Percentiles rank a stretch among this genome's conserved stretches.
Conservation (phyloP, 1,140 invertebrate species). For the Ganaspis sp. region DNA sequence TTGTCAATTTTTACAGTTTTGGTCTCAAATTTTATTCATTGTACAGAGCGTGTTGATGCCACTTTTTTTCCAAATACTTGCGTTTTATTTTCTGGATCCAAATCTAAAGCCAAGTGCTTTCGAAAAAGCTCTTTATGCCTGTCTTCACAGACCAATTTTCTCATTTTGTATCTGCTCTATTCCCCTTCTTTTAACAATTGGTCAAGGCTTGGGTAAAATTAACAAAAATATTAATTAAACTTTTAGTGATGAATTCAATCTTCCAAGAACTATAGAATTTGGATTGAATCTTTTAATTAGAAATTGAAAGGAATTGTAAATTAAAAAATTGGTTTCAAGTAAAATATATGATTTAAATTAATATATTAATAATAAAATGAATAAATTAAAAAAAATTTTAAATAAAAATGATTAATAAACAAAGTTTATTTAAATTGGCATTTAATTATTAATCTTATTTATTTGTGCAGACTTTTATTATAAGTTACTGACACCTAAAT, state of each 20-base stretch:
- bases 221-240: too few relatives aligned
- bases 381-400: conserved; percentile 10
- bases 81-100: conserved; percentile 28
- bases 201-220: conserved; percentile 46
- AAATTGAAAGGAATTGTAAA: too few relatives aligned
- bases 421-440: too few relatives aligned
- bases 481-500: conserved; percentile 59
- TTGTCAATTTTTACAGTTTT: not conserved
- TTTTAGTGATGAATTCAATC: too few relatives aligned
- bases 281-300: too few relatives aligned
- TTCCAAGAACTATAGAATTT: too few relatives aligned
- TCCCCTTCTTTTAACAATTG: conserved; percentile 45
- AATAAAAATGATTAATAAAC: not conserved
- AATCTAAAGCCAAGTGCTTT: conserved; percentile 35
- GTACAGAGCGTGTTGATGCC: not conserved
- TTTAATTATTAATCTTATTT: too few relatives aligned
- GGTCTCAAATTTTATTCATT: not conserved
- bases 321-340: too few relatives aligned
- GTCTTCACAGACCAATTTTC: conserved; percentile 42
- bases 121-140: conserved; percentile 39
- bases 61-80: not conserved
- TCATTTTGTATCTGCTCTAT: conserved; percentile 38
- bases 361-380: not conserved
- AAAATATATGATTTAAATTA: not conserved
- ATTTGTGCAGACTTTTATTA: conserved; percentile 58